Conservation (phyloP, 2,113 vertebrate species). For the Silurus meridionalis region DNA sequence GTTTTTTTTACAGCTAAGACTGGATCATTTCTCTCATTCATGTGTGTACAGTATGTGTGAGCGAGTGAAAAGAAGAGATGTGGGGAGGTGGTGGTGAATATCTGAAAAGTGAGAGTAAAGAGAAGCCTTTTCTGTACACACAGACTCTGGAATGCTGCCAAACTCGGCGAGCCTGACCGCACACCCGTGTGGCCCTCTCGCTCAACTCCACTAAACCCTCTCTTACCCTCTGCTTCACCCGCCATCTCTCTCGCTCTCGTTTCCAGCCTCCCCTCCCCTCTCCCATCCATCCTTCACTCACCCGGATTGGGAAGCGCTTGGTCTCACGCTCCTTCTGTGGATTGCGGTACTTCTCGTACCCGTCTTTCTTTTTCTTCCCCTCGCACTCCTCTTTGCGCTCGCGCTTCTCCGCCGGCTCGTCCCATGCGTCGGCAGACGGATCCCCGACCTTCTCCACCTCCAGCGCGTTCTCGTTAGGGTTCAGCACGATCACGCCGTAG, state of each 20-base stretch:
- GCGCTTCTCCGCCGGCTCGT: slow-evolving; percentile 93
- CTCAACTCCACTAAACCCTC: slow-evolving; percentile 51
- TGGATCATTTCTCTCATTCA: background rate
- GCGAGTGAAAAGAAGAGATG: background rate
- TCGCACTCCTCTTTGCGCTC: slow-evolving; percentile 82
- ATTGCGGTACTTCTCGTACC: slow-evolving; percentile 96
- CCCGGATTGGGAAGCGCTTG: slow-evolving; percentile 87
- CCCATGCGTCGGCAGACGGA: slow-evolving; percentile 78
- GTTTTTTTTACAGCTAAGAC: background rate
- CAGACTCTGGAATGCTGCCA: slow-evolving; percentile 37
- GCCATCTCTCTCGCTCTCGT: slow-evolving; percentile 32
- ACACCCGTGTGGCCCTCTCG: slow-evolving; percentile 55
- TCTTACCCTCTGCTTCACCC: slow-evolving; percentile 60
- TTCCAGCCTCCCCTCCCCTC: background rate
- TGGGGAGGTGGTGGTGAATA: background rate
- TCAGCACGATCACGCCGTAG: slow-evolving; percentile 93
- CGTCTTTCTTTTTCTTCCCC: slow-evolving; percentile 85
- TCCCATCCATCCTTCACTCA: slow-evolving; percentile 67
- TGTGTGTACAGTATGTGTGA: background rate
- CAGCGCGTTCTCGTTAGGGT: slow-evolving; percentile 97
- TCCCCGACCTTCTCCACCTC: slow-evolving; percentile 87
- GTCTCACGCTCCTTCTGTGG: slow-evolving; percentile 94
- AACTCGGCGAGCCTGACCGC: slow-evolving; percentile 37
- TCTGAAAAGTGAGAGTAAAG: slow-evolving; percentile 36
- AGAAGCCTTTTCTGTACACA: slow-evolving; percentile 33